These are phyloP conservation scores for Hesperophylax magnus DNA, from an alignment of 1,140 invertebrate species.

Conservation along the genomic window DNA sequence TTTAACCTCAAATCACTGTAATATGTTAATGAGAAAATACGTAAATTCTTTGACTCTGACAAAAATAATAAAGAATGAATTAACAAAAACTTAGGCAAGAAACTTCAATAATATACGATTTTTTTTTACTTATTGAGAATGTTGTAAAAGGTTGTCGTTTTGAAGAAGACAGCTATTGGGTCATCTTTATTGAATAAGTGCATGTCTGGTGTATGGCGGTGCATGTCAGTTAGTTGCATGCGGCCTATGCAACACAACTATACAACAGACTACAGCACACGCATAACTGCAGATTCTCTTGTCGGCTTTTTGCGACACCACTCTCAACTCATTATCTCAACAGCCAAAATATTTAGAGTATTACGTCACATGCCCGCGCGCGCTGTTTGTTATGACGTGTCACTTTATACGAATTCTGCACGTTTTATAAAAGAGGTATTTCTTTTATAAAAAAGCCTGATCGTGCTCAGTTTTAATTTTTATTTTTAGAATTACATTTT, in stretches of 20 bases:
- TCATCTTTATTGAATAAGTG: constrained; percentile 42
- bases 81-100: too few relatives aligned
- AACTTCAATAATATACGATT: too few relatives aligned
- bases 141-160: not conserved
- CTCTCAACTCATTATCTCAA: not conserved
- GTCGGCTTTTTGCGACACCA: constrained; percentile 14
- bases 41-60: too few relatives aligned
- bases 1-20: too few relatives aligned
- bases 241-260: constrained; percentile 17
- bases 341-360: constrained; percentile 4
- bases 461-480: too few relatives aligned
- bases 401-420: not conserved
- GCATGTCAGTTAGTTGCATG: not conserved
- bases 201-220: constrained; percentile 18
- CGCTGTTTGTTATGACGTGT: constrained; percentile 3
- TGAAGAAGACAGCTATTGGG: constrained; percentile 10
- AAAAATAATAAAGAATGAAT: too few relatives aligned
- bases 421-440: too few relatives aligned
- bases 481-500: too few relatives aligned
- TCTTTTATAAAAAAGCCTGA: too few relatives aligned
- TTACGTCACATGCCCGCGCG: constrained; percentile 4
- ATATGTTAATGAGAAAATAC: too few relatives aligned
- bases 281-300: not conserved
- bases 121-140: too few relatives aligned
- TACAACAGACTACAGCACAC: not conserved